Evolutionary conservation across 2,113 vertebrate species (phyloP).

Genomic region (Ursus arctos): DNA sequence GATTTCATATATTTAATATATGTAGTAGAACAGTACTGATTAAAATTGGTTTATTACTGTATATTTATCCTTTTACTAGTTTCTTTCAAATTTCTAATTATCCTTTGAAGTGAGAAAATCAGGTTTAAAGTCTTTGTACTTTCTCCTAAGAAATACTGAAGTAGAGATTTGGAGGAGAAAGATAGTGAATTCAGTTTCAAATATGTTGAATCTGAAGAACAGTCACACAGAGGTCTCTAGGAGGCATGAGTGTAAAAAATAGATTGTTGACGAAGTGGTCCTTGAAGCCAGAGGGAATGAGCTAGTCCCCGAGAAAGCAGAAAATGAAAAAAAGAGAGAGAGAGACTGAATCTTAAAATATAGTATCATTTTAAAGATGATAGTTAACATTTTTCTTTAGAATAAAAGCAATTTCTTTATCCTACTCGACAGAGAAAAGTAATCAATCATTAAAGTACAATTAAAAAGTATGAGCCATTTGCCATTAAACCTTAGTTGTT

Average conservation of each 20-base stretch:
- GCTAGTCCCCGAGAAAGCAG: background rate
- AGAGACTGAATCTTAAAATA: background rate
- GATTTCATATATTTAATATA: background rate
- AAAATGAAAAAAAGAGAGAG: background rate
- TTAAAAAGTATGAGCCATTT: background rate
- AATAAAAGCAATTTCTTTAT: background rate
- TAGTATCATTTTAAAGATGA: background rate
- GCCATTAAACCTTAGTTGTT: background rate
- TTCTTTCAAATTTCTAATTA: constrained; percentile 32
- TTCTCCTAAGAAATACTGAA: background rate
- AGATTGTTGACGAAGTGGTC: background rate
- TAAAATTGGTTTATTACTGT: constrained; percentile 5
- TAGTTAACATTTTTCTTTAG: background rate
- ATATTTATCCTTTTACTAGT: constrained; percentile 23
- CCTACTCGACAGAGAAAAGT: background rate
- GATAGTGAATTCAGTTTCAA: background rate
- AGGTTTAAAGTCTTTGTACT: background rate
- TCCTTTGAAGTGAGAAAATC: background rate
- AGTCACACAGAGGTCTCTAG: background rate
- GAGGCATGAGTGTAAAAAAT: background rate
- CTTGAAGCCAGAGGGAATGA: background rate
- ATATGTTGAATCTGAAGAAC: background rate
- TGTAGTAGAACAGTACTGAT: background rate
- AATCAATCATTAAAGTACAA: background rate
- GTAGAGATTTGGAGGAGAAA: background rate